Evolutionary conservation across 2,888 invertebrate species (phyloP).

Genomic region (Meiosimyza decipiens): DNA sequence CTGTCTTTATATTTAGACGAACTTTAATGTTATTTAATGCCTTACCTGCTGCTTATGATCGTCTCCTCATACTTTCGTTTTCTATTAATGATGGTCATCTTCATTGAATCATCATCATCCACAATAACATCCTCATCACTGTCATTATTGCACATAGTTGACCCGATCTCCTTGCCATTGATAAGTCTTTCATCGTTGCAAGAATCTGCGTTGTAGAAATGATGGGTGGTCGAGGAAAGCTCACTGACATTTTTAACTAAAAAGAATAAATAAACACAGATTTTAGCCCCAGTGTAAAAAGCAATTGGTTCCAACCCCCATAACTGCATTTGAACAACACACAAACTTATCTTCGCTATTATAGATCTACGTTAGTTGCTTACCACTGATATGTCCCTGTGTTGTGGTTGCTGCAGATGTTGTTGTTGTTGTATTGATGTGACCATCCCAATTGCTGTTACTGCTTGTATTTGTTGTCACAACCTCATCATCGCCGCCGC

Average conservation of each 20-base stretch:
- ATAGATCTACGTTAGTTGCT: slow-evolving; percentile 33
- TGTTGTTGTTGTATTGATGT: slow-evolving; percentile 33
- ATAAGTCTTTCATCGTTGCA: slow-evolving; percentile 54
- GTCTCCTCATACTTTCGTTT: slow-evolving; percentile 63
- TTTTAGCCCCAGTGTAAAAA: neutral
- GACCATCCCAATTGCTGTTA: slow-evolving; percentile 11
- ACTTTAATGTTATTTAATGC: neutral
- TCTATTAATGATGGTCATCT: slow-evolving; percentile 53
- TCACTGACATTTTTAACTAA: slow-evolving; percentile 65
- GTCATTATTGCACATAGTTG: slow-evolving; percentile 64
- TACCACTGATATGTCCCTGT: slow-evolving; percentile 62
- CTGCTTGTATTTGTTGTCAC: slow-evolving; percentile 51
- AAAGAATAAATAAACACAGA: slow-evolving; percentile 17
- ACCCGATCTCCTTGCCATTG: slow-evolving; percentile 56
- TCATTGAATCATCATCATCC: slow-evolving; percentile 65
- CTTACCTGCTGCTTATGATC: slow-evolving; percentile 59
- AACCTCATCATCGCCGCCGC: slow-evolving; percentile 59
- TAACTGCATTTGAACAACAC: too few species aligned
- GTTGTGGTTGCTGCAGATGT: slow-evolving; percentile 42
- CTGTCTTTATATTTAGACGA: neutral
- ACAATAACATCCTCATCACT: slow-evolving; percentile 67
- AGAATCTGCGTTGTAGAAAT: slow-evolving; percentile 65
- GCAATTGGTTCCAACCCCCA: neutral
- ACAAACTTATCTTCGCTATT: neutral
- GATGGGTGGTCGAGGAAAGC: slow-evolving; percentile 65